These are phyloP conservation scores for Hydractinia symbiolongicarpus DNA, from an alignment of 30 jellyfish, hydroid and myxozoan genomes.

Conservation along the genomic window DNA sequence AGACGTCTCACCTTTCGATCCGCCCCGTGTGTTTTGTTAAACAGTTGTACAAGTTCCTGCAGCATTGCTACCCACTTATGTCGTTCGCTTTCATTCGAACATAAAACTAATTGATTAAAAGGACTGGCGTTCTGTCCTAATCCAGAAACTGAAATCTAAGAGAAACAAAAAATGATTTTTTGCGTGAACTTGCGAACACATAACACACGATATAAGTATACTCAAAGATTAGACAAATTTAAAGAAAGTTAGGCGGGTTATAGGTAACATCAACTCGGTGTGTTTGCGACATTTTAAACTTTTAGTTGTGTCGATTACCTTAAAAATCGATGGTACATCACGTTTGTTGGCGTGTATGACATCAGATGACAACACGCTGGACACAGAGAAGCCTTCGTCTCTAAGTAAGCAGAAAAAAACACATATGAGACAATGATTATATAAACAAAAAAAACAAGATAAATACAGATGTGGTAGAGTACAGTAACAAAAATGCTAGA, in stretches of 20 bases:
- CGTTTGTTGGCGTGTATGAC: constrained; percentile 84
- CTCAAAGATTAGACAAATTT: too few relatives aligned
- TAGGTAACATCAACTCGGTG: too few relatives aligned
- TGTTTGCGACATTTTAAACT: too few relatives aligned
- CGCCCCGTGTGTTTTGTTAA: constrained; percentile 29
- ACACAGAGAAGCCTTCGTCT: constrained; percentile 79
- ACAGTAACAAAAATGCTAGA: too few relatives aligned
- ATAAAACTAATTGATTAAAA: constrained; percentile 53
- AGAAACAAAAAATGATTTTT: neutral
- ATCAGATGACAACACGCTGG: constrained; percentile 62
- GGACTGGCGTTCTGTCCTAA: constrained; percentile 44
- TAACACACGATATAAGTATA: neutral
- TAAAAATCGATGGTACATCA: constrained; percentile 69
- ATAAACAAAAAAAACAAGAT: too few relatives aligned
- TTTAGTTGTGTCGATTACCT: constrained; percentile 29
- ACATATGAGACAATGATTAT: too few relatives aligned
- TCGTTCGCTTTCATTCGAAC: constrained; percentile 55
- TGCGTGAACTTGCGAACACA: neutral
- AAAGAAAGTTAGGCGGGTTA: too few relatives aligned
- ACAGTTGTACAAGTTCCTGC: constrained; percentile 47
- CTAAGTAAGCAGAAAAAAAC: constrained; percentile 4
- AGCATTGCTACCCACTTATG: constrained; percentile 71
- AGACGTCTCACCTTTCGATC: constrained; percentile 37
- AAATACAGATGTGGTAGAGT: too few relatives aligned
- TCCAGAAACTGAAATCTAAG: constrained; percentile 71